These are phyloP conservation scores for Thalassaphorura encarpata DNA, from an alignment of 1,140 invertebrate genomes.

Conservation along the genomic window DNA sequence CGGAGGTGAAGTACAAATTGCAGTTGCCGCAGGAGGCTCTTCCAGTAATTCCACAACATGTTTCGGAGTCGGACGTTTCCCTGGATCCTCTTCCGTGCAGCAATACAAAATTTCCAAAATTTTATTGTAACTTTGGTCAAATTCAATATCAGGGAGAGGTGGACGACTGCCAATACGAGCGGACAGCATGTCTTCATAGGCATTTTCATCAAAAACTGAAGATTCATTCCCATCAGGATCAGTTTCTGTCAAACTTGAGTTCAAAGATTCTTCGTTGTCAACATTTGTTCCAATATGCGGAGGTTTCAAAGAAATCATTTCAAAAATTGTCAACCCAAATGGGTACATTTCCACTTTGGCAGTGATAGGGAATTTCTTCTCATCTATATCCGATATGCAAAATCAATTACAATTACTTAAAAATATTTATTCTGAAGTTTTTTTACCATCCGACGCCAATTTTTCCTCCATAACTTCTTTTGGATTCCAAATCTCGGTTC, in stretches of 20 bases:
- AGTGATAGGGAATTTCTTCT: conserved; percentile 40
- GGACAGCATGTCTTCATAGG: conserved; percentile 27
- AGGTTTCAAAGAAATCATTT: conserved; percentile 60
- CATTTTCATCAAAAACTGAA: conserved; percentile 20
- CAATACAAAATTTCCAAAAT: conserved; percentile 58
- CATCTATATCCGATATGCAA: not conserved
- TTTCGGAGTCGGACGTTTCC: conserved; percentile 50
- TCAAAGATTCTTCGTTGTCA: conserved; percentile 53
- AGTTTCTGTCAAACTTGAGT: not conserved
- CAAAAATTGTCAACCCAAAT: conserved; percentile 64
- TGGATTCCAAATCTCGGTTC: conserved; percentile 58
- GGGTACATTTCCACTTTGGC: conserved; percentile 69
- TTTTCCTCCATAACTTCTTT: conserved; percentile 6
- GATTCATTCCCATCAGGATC: not conserved
- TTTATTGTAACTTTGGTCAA: conserved; percentile 49
- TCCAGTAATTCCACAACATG: conserved; percentile 26
- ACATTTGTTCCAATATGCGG: conserved; percentile 44
- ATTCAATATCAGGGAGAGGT: conserved; percentile 51
- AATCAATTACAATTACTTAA: not conserved
- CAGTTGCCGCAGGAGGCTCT: not conserved
- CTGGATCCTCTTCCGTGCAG: conserved; percentile 54
- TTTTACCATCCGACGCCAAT: conserved; percentile 1
- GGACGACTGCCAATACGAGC: conserved; percentile 41
- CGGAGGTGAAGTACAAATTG: not conserved
- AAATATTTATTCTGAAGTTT: not conserved